Base-by-base conservation (phyloP, 2,888 invertebrate species). In the Rutpela maculata region DNA sequence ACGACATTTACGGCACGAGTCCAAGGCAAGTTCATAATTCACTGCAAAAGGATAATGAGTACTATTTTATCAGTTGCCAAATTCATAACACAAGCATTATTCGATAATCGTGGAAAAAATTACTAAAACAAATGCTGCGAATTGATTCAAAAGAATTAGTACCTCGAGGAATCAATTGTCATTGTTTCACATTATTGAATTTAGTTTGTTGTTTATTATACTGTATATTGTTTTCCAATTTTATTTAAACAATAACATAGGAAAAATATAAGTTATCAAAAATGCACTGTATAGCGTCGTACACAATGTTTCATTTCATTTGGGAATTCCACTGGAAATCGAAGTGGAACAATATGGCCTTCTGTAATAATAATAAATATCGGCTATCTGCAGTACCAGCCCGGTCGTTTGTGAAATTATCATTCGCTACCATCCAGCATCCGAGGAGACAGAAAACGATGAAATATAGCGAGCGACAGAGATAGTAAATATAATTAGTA, bases 331-430 rank as follows among this genome's bases (percentile, higher is more conserved):
- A 78, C 79, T 82, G 86, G 85, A 85, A 85, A 87, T 87, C 85
- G 85, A 87, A 86, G 82, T 84, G 77, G 81, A 83, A 84, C 86
- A 87, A 87, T 87, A 86, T 85, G 86, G 86, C 84, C 82, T 85
- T 83, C 82, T 82, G 87, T 84, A 86, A 87, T 87, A 86, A 87
- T 87, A 87, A 87, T 87, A 87, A 87, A 87, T 87, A 86, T 85
- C 83, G 82, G 84, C 83, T 85, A 86, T 86, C 86, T 85, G 82
- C 78, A 84, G 81, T 82, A 83, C 81, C 85, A 85, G 84, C 79
- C 83, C 81, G 84, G 85, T 85, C 86, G 85, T 86, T 84, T 84
- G 82, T 80, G 84, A 85, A 85, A 87, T 87, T 86, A 85, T 85
- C 86, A 84, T 84, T 81, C 81, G 77, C 78, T 78, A 79, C 82